Base-by-base conservation (phyloP, 1,140 invertebrate species). In the Aplysia californica region DNA sequence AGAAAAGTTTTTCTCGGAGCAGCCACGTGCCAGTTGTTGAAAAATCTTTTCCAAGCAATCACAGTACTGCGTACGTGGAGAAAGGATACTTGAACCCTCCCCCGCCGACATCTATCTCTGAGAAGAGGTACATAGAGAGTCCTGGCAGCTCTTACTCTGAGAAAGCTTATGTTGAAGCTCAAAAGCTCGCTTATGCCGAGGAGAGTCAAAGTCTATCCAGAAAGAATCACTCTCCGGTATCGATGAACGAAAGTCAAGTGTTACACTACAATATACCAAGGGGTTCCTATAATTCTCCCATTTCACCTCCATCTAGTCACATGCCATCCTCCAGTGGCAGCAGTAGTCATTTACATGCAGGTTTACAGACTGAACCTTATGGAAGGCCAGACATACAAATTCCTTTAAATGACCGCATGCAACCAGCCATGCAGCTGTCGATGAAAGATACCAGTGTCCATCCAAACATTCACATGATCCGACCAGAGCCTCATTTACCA, bases 151-250 rank as follows among this genome's bases (percentile, higher is more conserved):
- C 56, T 35, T 61, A 72, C 50, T 1, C 44, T 35, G 55, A 58
- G 15, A 71, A 71, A n/a, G 36, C 18, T 69, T 69, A 35, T 70
- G 21, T 70, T 20, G 70, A 72, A 29, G 29, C 26, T 26, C 59
- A 58, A 39, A 72, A 58, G 31, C 6, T 59, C 10, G 35, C 61
- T 23, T 72, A 38, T 26, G 39, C 39, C 41, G 59, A 75, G 44
- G 59, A 66, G 23, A 75, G 66, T 21, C 5, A 26, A 15, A 71
- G 18, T 39, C 29, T 75, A 35, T 44, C 66, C 31, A 75, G 66
- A 29, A 71, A 58, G 58, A 66, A 39, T 64, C 70, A 75, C 2
- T 44, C 72, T 35, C n/a, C 61, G 21, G 31, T 65, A n/a, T 66
- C 58, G 5, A 41, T 20, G 31, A 39, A 29, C 29, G 41, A 75